A percentile compares a stretch with the other conserved stretches of the same genome.
phyloP scores from a whole-genome alignment of 2,797 vertebrate species.

The Pogoniulus pusillus region DNA sequence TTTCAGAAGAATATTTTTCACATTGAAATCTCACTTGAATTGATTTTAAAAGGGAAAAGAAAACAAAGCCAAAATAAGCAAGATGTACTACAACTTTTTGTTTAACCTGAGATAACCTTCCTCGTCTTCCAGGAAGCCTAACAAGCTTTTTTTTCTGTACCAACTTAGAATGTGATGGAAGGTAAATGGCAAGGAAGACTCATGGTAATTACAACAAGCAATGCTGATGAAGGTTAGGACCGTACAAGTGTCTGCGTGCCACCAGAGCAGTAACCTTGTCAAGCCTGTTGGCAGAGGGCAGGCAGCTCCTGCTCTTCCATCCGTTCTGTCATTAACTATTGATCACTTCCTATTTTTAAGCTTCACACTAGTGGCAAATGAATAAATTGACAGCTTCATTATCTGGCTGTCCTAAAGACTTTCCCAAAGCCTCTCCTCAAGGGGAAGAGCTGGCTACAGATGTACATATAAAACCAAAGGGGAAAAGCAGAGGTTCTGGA shows the following conservation, averaged over 20 bases:
- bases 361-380: constrained; percentile 34
- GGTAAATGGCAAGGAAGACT: neutral
- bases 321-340: constrained; percentile 46
- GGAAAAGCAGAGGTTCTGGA: neutral
- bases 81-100: neutral
- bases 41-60: neutral
- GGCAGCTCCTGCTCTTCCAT: constrained; percentile 48
- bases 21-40: neutral
- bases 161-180: neutral
- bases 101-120: neutral
- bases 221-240: constrained; percentile 41
- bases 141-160: neutral
- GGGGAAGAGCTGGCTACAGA: neutral
- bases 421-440: neutral
- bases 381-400: constrained; percentile 68
- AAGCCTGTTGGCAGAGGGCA: constrained; percentile 37
- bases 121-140: neutral
- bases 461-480: neutral
- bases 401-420: constrained; percentile 1
- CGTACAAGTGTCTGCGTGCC: constrained; percentile 30
- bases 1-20: neutral
- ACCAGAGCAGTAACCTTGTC: constrained; percentile 65
- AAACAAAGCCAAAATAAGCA: neutral
- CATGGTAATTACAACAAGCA: constrained; percentile 43
- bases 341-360: constrained; percentile 68